Conservation (phyloP, 1,140 invertebrate genomes). For the Leptinotarsa lineolata region DNA sequence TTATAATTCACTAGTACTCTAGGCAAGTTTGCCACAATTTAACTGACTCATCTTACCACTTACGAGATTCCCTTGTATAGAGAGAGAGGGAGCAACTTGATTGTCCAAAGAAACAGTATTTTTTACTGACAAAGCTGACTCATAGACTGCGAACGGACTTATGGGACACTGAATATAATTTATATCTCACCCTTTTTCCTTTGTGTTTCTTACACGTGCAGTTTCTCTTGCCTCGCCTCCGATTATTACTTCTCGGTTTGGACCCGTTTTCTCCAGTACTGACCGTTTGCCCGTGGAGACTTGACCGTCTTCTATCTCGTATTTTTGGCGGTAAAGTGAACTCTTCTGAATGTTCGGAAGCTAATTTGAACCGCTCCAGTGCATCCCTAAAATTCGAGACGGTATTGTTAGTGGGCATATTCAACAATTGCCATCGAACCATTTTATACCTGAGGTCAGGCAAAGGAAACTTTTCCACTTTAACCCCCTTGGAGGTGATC, state of each 20-base stretch:
- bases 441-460: not conserved
- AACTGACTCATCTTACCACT: no score
- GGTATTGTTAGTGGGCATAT: not conserved
- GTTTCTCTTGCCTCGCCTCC: slow-evolving; percentile 10
- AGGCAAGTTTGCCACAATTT: no score
- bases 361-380: not conserved
- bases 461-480: not conserved
- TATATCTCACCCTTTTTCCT: not conserved
- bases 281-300: not conserved
- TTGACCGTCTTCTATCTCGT: not conserved
- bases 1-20: no score
- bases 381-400: slow-evolving; percentile 2
- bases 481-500: not conserved
- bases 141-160: not conserved
- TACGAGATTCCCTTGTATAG: no score
- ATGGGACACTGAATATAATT: no score
- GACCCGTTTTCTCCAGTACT: not conserved
- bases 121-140: not conserved
- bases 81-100: no score
- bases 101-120: no score
- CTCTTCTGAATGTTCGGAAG: not conserved
- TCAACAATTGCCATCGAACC: not conserved
- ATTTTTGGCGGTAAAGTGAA: not conserved
- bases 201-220: slow-evolving; percentile 14
- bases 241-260: not conserved